phyloP scores from a whole-genome alignment of 2,113 vertebrate genomes.

The Naja naja region DNA sequence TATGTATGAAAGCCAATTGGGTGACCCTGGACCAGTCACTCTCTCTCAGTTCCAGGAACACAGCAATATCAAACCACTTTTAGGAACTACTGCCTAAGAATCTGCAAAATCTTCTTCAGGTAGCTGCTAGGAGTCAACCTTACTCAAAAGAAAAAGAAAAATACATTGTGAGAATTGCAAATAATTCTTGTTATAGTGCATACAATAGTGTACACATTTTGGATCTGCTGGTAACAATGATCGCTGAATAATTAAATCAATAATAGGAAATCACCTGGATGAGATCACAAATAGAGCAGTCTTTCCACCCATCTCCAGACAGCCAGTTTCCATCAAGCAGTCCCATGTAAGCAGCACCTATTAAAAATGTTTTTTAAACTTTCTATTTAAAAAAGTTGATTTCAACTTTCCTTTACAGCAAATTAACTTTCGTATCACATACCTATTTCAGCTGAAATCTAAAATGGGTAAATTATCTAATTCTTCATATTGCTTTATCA shows the following conservation, averaged over 20 bases:
- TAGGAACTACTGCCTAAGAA: not conserved
- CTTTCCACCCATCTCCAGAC: not conserved
- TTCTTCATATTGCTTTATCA: not conserved
- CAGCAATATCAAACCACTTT: not conserved
- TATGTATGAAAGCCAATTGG: not conserved
- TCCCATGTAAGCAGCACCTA: slow-evolving; percentile 32
- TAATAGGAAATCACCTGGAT: slow-evolving; percentile 36
- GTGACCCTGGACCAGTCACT: not conserved
- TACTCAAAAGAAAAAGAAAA: not conserved
- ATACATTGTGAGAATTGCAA: not conserved
- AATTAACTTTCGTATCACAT: not conserved
- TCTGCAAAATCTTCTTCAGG: not conserved
- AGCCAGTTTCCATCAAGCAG: slow-evolving; percentile 21
- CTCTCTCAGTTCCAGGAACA: not conserved
- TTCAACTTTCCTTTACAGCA: not conserved
- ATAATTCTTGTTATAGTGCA: not conserved
- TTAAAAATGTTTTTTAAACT: not conserved
- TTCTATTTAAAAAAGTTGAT: not conserved
- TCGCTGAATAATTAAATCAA: not conserved
- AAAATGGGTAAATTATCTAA: not conserved
- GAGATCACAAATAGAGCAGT: slow-evolving; percentile 25
- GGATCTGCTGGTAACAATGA: not conserved
- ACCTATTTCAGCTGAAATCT: not conserved
- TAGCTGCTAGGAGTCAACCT: not conserved
- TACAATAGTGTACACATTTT: not conserved